A percentile compares a stretch with the other conserved stretches of the same genome.
These are phyloP conservation scores for Smutsia temminckii DNA, from an alignment of 2,797 vertebrate species.

Conservation along the genomic window DNA sequence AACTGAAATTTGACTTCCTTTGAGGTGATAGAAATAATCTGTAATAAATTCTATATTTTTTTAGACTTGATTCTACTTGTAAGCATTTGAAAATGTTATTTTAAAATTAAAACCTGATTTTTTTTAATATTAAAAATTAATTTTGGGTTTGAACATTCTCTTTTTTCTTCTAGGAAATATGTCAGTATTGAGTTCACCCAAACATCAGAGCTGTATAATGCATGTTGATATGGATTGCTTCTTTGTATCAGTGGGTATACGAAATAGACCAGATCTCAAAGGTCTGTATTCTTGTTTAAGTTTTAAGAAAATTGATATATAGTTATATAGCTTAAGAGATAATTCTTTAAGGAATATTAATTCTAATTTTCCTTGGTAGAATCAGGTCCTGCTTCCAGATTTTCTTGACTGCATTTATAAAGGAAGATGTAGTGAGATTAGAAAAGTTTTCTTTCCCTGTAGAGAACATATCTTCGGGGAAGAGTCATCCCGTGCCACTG, in stretches of 20 bases:
- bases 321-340: background rate
- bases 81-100: constrained; percentile 46
- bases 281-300: constrained; percentile 86
- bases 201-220: constrained; percentile 93
- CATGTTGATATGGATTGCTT: constrained; percentile 99
- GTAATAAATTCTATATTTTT: background rate
- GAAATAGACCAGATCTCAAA: constrained; percentile 95
- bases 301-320: constrained; percentile 60
- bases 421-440: background rate
- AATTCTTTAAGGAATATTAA: constrained; percentile 28
- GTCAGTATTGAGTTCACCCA: constrained; percentile 85
- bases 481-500: background rate
- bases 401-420: background rate
- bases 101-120: constrained; percentile 28
- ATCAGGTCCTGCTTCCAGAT: background rate
- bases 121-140: constrained; percentile 48
- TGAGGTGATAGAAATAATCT: background rate
- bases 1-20: constrained; percentile 14
- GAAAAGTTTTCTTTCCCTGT: background rate
- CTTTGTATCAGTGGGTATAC: constrained; percentile 98
- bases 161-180: constrained; percentile 85
- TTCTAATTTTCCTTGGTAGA: constrained; percentile 11
- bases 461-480: background rate
- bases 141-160: constrained; percentile 81
- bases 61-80: background rate